Base-by-base conservation (phyloP, 2,888 invertebrate species). In the Amorpha juglandis region DNA sequence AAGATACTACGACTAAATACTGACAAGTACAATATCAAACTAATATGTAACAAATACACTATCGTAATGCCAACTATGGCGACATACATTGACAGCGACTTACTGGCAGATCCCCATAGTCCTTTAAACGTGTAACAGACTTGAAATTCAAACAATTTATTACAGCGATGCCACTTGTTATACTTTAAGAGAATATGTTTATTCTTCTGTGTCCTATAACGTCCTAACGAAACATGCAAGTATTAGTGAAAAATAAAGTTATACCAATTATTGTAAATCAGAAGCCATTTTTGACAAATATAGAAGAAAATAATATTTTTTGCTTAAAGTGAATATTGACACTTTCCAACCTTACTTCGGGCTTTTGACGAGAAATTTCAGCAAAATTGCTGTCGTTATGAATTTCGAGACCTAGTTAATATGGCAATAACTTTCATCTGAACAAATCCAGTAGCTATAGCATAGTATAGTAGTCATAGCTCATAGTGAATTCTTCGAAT, bases 51-150 rank as follows among this genome's bases (percentile, higher is more conserved):
- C 66, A 45, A 65, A 52, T 66, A 71, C 65, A 51, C 55, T 58
- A 63, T 66, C 16, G 42, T 45, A 21, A 19, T 45, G 51, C 63
- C 51, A 63, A 63, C 66, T 48, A 66, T 51, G 48, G 47, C 42
- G 53, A 47, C 21, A 63, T 50, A 63, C 33, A 42, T 53, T 35
- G 12, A 68, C 47, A 53, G 48, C 38, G 76, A 91, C 92, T 91
- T 87, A 92, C 92, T 75, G 89, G 86, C 64, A 88, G 77, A 68
- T 86, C 83, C 72, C 83, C 83, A 74, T 84, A 89, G 74, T 90
- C 91, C 88, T 86, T 89, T 83, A 90, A 79, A 78, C 82, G 87
- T 68, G 89, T 84, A 74, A 83, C 88, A 91, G 92, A 90, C 92
- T 92, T 92, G 92, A 91, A 92, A 89, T 72, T 55, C 48, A 64